Evolutionary conservation across 1,140 invertebrate genomes (phyloP).

Genomic region (Rhagoletis zephyria): DNA sequence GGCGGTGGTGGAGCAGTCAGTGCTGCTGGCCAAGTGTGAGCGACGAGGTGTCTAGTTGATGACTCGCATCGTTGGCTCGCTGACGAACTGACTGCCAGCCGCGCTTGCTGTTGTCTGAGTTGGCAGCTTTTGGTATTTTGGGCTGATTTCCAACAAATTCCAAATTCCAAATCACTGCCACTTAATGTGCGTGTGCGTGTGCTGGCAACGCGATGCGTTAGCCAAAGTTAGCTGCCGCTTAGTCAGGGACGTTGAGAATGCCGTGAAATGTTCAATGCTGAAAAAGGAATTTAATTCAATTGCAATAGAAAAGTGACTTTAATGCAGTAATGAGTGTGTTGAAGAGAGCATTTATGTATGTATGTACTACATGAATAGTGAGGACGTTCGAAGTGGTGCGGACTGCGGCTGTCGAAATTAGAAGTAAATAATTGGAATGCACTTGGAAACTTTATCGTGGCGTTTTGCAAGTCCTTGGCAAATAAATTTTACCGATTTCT

Average conservation of each 20-base stretch:
- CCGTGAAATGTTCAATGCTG: slow-evolving; percentile 24
- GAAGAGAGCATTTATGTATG: no score
- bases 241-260: slow-evolving; percentile 18
- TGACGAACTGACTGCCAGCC: slow-evolving; percentile 23
- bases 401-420: neutral
- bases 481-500: no score
- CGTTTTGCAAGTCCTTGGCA: no score
- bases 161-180: slow-evolving; percentile 44
- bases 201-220: neutral
- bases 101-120: slow-evolving; percentile 12
- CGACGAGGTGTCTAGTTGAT: slow-evolving; percentile 24
- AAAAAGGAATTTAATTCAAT: slow-evolving; percentile 49
- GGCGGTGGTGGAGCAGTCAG: neutral
- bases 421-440: neutral
- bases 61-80: slow-evolving; percentile 45
- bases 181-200: neutral
- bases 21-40: neutral
- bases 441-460: neutral
- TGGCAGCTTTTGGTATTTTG: slow-evolving; percentile 50
- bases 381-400: neutral
- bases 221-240: slow-evolving; percentile 4
- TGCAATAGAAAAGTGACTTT: slow-evolving; percentile 8
- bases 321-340: neutral
- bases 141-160: slow-evolving; percentile 52
- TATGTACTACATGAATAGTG: neutral